Evolutionary conservation across 2,888 invertebrate species (phyloP), one percentile per base, ranked within the genome.

Genomic region (Parasteatoda lunata): DNA sequence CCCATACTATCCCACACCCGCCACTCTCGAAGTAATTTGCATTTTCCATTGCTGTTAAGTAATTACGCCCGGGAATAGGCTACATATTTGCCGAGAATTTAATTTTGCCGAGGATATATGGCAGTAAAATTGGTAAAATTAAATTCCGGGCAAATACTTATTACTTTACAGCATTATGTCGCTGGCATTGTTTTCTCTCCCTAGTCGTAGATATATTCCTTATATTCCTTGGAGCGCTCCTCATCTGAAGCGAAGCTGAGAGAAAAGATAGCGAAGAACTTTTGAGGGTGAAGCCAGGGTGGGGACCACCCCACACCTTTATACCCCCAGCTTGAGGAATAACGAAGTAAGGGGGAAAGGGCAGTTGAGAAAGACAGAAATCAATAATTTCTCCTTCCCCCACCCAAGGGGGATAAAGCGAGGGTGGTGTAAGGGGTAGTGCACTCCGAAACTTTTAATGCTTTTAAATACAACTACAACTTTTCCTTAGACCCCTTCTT

Each of bases 31-130:
- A 86, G 86, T 87, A 87, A 87, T 87, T 87, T 87, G 87, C 87
- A 87, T 87, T 87, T 88, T 88, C 88, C 88, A 88, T 83, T 88
- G 88, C 88, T 88, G 88, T 88, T 83, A 88, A 88, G 88, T 88
- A 88, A 88, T 86, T 86, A 86, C 85, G 78, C 85, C 80, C 48
- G 85, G 85, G 85, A 86, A 86, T 86, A 86, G 85, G 85, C 85
- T 88, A 88, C 83, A 83, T 88, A 88, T 88, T 88, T 88, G 88
- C 88, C 83, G 88, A 79, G 88, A 88, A 88, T 88, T 88, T 88
- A 88, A 88, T 88, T 88, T 88, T 83, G 83, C 88, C 88, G 79
- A 71, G 83, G 83, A 83, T 88, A 88, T 83, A 83, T 83, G 83
- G 83, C 83, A 83, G 83, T 88, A 88, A 83, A 83, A 83, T 83